Base-by-base conservation (phyloP, 2,113 vertebrate genomes). In the Xenopus borealis region DNA sequence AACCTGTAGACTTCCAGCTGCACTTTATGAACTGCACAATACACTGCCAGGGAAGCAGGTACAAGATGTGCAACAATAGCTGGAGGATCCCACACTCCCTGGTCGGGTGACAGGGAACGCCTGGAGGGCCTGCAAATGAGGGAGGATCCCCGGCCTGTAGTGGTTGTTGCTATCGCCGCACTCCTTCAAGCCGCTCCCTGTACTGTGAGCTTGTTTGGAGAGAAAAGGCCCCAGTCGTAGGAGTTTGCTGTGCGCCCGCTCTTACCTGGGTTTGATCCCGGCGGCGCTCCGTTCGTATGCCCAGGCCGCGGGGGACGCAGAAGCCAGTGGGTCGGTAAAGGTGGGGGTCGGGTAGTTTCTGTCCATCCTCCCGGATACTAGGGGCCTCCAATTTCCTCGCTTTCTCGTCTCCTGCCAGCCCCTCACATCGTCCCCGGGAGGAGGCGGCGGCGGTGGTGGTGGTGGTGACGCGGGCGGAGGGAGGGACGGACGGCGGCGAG, bases 331-430 rank as follows among this genome's bases (percentile, higher is more conserved):
- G 83, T 95, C 95, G 78, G 91, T 85, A 80, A 95, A 96, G 93
- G 89, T 89, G 79, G 94, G 90, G 86, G 91, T 88, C 90, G 94
- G 88, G 90, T 94, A 97, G 88, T 91, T 95, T 89, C 94, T 93
- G 89, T 97, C 95, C 95, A 97, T 97, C 91, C 92, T 91, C 90
- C 91, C 91, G 91, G 88, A 80, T 65, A 40, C 47, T 30, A 10
- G 16, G 52, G 91, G 90, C 23, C 6, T 11, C 47, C 19, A 17
- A 30, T 23, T 46, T 12, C 13, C 19, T 27, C 46, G 69, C 69
- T 62, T 57, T 23, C 33, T 47, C 40, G 47, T 40, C 45, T 74
- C 16, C 80, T 65, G 72, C 74, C 79, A 72, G 81, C 81, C 79
- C 81, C 53, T 86, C 83, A 86, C 82, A 85, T 84, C 81, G 80